Conservation (phyloP, 64 coral and sea anemone species). For the Stylophora pistillata region DNA sequence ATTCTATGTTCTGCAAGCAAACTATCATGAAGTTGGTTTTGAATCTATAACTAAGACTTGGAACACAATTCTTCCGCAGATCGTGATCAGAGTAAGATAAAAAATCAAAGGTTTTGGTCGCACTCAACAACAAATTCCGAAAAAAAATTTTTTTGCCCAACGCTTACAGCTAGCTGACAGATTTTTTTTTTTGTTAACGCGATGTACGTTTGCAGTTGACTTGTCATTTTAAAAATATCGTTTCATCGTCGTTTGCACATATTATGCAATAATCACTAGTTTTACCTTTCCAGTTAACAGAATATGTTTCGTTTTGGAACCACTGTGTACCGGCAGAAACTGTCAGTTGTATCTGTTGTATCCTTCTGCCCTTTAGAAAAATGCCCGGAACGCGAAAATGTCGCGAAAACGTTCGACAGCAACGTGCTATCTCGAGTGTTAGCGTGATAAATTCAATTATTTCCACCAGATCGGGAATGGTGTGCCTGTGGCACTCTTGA, state of each 20-base stretch:
- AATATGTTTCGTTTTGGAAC: background rate
- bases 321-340: background rate
- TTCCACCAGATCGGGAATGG: background rate
- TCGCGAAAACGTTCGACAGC: background rate
- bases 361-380: background rate
- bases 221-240: background rate
- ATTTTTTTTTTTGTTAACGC: background rate
- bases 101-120: no score
- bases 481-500: background rate
- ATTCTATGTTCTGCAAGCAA: no score
- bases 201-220: background rate
- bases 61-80: no score
- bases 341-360: background rate
- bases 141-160: background rate
- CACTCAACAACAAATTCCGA: no score
- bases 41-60: no score
- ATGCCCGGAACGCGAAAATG: background rate
- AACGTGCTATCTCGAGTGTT: background rate
- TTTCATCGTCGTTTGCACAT: background rate
- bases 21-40: no score
- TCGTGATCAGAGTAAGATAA: no score
- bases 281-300: background rate
- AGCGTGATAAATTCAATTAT: background rate
- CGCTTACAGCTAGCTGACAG: background rate
- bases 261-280: background rate